phyloP scores from a whole-genome alignment of 2,113 vertebrate genomes.

The Thomomys bottae region DNA sequence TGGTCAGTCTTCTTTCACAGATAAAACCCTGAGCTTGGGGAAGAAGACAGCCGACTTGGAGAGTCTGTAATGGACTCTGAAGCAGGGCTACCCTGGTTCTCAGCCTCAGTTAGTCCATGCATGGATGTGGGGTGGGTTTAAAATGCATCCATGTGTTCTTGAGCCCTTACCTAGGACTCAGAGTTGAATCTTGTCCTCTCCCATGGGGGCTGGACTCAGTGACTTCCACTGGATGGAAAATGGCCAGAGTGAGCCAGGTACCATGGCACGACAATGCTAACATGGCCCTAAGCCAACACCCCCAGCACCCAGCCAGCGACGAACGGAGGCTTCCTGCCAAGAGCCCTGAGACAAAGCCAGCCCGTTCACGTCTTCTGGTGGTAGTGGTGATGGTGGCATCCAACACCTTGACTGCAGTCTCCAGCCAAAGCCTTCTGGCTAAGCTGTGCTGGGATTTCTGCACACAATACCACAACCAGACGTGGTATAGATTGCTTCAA shows the following conservation, averaged over 20 bases:
- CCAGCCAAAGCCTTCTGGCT: not conserved
- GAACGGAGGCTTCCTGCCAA: not conserved
- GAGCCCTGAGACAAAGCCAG: rapidly evolving
- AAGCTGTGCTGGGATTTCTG: not conserved
- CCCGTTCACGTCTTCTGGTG: not conserved
- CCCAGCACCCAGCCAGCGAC: not conserved
- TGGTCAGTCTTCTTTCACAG: not conserved
- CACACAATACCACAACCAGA: not conserved
- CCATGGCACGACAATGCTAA: not conserved
- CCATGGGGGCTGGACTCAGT: too few relatives aligned
- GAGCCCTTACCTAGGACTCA: not conserved
- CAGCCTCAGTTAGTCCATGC: not conserved
- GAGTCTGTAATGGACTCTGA: not conserved
- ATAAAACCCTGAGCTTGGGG: not conserved
- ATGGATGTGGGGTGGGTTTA: not conserved
- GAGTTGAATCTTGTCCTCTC: not conserved
- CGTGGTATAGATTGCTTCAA: not conserved
- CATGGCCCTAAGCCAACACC: not conserved
- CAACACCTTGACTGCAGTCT: not conserved
- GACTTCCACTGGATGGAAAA: not conserved
- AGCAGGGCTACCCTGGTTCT: not conserved
- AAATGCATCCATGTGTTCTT: not conserved
- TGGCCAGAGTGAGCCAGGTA: not conserved
- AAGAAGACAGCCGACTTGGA: not conserved
- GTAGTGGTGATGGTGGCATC: too few relatives aligned